Percentiles rank a stretch among this genome's conserved stretches.
phyloP scores from a whole-genome alignment of 2,113 vertebrate genomes.

The Nannobrachium achirus region DNA sequence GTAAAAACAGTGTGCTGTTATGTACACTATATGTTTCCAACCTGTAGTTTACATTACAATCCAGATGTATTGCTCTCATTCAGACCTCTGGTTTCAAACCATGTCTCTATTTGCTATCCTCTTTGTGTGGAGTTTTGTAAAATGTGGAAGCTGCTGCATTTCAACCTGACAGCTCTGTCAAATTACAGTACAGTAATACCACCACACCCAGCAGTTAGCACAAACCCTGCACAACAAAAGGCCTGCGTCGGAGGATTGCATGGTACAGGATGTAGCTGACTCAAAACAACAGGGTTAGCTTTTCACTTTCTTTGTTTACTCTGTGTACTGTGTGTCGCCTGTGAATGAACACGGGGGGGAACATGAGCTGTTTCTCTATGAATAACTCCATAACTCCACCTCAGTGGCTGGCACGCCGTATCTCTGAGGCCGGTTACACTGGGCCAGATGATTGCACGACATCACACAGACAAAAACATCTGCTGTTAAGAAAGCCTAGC shows the following conservation, averaged over 20 bases:
- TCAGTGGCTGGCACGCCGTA: constrained; percentile 23
- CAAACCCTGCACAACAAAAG: constrained; percentile 51
- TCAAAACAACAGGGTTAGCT: constrained; percentile 48
- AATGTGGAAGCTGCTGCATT: constrained; percentile 24
- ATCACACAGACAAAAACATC: constrained; percentile 43
- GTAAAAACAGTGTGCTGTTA: neutral
- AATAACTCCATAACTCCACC: constrained; percentile 21
- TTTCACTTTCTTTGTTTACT: constrained; percentile 59
- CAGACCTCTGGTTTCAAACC: neutral
- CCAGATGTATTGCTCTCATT: neutral
- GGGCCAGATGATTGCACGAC: neutral
- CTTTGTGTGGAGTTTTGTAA: constrained; percentile 33
- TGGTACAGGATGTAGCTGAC: constrained; percentile 57
- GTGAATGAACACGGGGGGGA: constrained; percentile 46
- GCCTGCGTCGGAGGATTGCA: constrained; percentile 52
- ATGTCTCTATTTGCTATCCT: neutral
- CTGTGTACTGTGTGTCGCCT: constrained; percentile 15
- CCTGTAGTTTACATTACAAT: neutral
- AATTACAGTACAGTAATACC: constrained; percentile 47
- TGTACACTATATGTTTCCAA: neutral
- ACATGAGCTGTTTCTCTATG: constrained; percentile 44
- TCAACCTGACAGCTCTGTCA: constrained; percentile 44
- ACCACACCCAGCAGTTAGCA: constrained; percentile 53
- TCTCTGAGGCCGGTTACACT: constrained; percentile 3
- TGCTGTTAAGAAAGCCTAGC: constrained; percentile 16